Percentiles rank a stretch among this genome's conserved stretches.
These are phyloP conservation scores for Ophion ventricosus DNA, from an alignment of 2,888 invertebrate species.

Conservation along the genomic window DNA sequence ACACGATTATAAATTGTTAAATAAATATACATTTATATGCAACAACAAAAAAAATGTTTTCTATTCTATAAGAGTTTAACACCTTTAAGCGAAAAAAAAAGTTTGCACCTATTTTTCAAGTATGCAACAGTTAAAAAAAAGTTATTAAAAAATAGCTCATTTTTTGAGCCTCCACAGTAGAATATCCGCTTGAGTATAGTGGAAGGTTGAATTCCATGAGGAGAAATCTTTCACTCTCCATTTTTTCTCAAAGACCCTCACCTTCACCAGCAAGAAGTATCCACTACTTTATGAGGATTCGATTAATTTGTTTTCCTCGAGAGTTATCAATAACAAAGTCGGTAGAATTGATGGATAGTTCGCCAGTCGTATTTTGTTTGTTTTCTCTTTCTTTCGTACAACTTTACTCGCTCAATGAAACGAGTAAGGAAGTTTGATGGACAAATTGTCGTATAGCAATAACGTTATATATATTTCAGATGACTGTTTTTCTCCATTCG, in stretches of 20 bases:
- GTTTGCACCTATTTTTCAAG: no score
- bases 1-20: no score
- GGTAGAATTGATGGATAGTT: neutral
- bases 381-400: neutral
- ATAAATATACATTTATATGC: no score
- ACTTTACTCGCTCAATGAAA: neutral
- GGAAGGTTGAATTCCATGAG: neutral
- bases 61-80: no score
- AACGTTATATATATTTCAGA: conserved; percentile 8
- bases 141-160: no score
- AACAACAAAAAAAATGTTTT: no score
- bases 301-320: neutral
- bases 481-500: conserved; percentile 32
- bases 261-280: neutral
- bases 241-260: neutral
- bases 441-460: conserved; percentile 34
- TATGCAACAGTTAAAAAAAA: no score
- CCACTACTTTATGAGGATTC: neutral
- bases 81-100: no score
- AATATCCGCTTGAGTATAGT: no score
- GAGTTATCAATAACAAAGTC: neutral
- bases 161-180: no score
- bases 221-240: neutral
- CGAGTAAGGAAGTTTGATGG: conserved; percentile 26
- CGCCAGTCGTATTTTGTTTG: neutral